Percentiles rank a stretch among this genome's conserved stretches.
These are phyloP conservation scores for Macrotis lagotis DNA, from an alignment of 2,113 vertebrate genomes.

Conservation along the genomic window DNA sequence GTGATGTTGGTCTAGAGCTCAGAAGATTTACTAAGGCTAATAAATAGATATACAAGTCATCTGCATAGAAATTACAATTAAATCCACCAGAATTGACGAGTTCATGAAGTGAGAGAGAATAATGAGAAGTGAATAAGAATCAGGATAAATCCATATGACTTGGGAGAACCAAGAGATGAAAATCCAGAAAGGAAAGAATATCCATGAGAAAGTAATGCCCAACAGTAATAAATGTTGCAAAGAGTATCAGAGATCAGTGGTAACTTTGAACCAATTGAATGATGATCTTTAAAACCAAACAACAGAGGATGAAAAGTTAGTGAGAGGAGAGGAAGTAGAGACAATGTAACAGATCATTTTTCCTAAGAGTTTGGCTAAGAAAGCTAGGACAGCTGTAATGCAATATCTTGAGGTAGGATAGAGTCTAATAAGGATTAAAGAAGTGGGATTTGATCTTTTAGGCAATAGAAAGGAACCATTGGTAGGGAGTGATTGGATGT, in stretches of 20 bases:
- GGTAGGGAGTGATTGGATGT: not conserved
- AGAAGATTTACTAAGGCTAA: not conserved
- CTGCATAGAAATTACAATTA: too few species aligned
- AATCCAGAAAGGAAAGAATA: too few species aligned
- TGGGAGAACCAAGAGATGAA: too few species aligned
- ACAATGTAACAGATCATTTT: not conserved
- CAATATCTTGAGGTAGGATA: not conserved
- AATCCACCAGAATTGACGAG: too few species aligned
- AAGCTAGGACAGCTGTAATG: not conserved
- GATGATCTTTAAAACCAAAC: not conserved
- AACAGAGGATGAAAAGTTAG: not conserved
- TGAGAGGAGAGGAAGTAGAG: not conserved
- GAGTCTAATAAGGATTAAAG: not conserved
- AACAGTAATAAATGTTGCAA: too few species aligned
- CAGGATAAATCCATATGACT: too few species aligned
- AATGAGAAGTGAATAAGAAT: too few species aligned
- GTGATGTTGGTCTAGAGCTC: not conserved
- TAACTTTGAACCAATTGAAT: not conserved
- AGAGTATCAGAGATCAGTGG: too few species aligned
- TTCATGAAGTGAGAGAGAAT: too few species aligned
- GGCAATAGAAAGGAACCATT: not conserved
- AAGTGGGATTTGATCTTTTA: not conserved
- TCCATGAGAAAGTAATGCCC: too few species aligned
- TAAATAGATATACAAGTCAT: too few species aligned
- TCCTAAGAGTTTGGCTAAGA: not conserved